phyloP scores from a whole-genome alignment of 2,797 vertebrate species.

The Adrianichthys oophorus region DNA sequence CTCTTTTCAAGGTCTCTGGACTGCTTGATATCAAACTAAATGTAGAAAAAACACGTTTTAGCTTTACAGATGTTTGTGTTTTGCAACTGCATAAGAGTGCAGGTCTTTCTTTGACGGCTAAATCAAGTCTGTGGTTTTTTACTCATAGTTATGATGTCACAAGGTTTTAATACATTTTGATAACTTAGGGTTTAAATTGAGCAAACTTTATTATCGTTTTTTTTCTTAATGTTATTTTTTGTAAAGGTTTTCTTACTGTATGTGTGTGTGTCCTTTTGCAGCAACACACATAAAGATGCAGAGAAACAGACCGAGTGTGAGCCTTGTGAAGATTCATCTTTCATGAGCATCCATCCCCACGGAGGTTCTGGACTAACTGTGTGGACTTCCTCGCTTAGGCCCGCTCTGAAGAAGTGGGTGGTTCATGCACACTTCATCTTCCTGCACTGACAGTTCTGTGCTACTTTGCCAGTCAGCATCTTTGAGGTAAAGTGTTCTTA shows the following conservation, averaged over 20 bases:
- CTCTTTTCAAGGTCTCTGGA: conserved; percentile 25
- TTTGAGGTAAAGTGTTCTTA: conserved; percentile 62
- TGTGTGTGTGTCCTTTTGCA: not conserved
- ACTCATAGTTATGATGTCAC: too few species aligned
- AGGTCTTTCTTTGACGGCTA: conserved; percentile 7
- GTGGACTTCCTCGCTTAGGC: conserved; percentile 53
- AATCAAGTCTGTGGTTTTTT: conserved; percentile 2
- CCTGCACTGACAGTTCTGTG: conserved; percentile 58
- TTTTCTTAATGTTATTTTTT: not conserved
- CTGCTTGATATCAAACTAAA: conserved; percentile 46
- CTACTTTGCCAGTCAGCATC: conserved; percentile 74
- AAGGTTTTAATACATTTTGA: conserved; percentile 4
- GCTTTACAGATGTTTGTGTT: conserved; percentile 29
- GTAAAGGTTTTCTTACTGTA: conserved; percentile 2
- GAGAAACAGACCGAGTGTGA: conserved; percentile 7
- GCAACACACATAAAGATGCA: conserved; percentile 22
- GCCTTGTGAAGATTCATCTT: conserved; percentile 57
- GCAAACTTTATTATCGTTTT: too few species aligned
- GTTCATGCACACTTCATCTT: conserved; percentile 69
- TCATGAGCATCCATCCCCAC: conserved; percentile 47
- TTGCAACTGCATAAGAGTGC: conserved; percentile 1
- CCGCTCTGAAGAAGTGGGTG: conserved; percentile 62
- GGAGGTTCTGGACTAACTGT: conserved; percentile 69
- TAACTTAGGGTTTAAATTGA: too few species aligned
- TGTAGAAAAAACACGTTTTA: conserved; percentile 31